Evolutionary conservation across 2,888 invertebrate species (phyloP).

Genomic region (Drosophila colorata): DNA sequence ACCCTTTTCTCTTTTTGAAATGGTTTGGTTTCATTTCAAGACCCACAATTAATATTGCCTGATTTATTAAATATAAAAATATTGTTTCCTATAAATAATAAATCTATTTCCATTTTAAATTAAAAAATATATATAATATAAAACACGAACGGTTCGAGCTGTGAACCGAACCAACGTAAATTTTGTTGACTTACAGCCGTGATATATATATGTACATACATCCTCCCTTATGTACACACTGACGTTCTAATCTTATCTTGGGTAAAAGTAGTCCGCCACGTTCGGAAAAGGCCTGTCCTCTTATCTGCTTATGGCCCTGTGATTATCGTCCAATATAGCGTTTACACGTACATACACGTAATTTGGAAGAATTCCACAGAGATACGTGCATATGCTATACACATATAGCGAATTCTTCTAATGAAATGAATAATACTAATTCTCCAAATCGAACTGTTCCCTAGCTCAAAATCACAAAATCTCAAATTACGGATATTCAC

Average conservation of each 20-base stretch:
- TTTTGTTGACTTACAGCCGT: neutral
- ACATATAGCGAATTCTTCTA: neutral
- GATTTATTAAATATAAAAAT: too few relatives aligned
- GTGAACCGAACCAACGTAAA: neutral
- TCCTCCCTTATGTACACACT: slow-evolving; percentile 4
- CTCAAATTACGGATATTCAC: neutral
- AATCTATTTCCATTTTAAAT: neutral
- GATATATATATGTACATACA: neutral
- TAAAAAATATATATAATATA: neutral
- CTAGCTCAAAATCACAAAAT: neutral
- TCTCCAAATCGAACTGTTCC: neutral
- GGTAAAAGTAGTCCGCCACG: slow-evolving; percentile 24
- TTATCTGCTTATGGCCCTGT: slow-evolving; percentile 25
- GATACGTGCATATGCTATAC: neutral
- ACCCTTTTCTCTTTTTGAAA: neutral
- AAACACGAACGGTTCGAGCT: neutral
- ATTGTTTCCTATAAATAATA: neutral
- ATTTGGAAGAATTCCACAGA: slow-evolving; percentile 5
- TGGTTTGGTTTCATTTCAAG: too few relatives aligned
- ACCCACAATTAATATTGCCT: too few relatives aligned
- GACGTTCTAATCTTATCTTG: slow-evolving; percentile 34
- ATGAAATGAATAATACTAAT: neutral
- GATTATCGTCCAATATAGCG: slow-evolving; percentile 10
- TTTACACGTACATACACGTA: neutral
- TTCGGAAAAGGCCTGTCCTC: slow-evolving; percentile 35